These are phyloP conservation scores for Ceryle rudis DNA, from an alignment of 2,797 vertebrate genomes.

Conservation along the genomic window DNA sequence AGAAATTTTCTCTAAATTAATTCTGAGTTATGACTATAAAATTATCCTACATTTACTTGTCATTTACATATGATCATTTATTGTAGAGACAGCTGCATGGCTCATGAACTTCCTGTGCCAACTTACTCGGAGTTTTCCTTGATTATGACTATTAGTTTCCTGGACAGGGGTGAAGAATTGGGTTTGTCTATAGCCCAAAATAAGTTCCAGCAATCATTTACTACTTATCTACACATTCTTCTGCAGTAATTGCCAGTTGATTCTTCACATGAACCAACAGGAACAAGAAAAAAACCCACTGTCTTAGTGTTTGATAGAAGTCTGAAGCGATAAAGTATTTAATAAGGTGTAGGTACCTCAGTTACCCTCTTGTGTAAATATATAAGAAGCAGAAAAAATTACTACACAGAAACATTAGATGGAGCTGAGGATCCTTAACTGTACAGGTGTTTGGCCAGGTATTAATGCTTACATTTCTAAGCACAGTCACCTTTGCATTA, in stretches of 20 bases:
- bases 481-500: not conserved
- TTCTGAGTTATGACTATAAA: not conserved
- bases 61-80: not conserved
- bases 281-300: not conserved
- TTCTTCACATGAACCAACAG: not conserved
- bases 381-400: not conserved
- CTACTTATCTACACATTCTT: not conserved
- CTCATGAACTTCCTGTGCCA: not conserved
- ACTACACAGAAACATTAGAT: not conserved
- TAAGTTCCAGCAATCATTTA: not conserved
- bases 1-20: not conserved
- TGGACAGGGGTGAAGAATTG: not conserved
- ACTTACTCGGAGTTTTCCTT: not conserved
- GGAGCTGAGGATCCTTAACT: not conserved
- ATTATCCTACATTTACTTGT: constrained; percentile 28
- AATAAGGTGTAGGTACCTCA: not conserved
- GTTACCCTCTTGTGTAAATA: not conserved
- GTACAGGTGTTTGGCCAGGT: not conserved
- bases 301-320: not conserved
- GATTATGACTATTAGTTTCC: not conserved
- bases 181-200: not conserved
- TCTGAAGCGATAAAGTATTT: not conserved
- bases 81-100: not conserved
- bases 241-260: not conserved
- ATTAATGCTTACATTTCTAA: not conserved